Percentiles rank a stretch among this genome's conserved stretches.
Conservation (phyloP, 2,113 vertebrate species). For the Pelvicachromis taeniatus region DNA sequence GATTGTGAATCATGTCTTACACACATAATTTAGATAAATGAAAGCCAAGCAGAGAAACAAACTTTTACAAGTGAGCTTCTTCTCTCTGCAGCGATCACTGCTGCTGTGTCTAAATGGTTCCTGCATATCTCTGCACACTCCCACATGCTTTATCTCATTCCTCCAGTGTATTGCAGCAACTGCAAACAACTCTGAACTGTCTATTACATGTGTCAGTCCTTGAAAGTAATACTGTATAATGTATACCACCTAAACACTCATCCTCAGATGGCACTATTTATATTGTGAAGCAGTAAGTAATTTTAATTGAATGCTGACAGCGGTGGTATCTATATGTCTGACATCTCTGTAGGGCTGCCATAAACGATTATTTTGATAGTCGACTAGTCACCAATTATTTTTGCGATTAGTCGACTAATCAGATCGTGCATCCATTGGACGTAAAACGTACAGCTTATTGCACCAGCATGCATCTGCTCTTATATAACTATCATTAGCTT, state of each 20-base stretch:
- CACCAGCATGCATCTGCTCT: too few relatives aligned
- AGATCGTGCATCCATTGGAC: too few relatives aligned
- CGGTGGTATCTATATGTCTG: background rate
- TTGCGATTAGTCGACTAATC: too few relatives aligned
- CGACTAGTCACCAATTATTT: too few relatives aligned
- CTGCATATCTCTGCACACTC: slow-evolving; percentile 21
- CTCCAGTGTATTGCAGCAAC: background rate
- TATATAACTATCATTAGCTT: too few relatives aligned
- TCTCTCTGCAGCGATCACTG: background rate
- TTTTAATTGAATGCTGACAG: background rate
- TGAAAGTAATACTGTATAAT: background rate
- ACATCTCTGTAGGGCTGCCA: too few relatives aligned
- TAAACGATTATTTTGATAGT: too few relatives aligned
- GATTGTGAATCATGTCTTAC: background rate
- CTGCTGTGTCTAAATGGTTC: background rate
- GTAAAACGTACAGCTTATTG: too few relatives aligned
- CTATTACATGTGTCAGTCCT: background rate
- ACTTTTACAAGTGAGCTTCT: background rate
- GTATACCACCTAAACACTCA: background rate
- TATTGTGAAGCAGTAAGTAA: background rate
- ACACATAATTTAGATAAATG: background rate
- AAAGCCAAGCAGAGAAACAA: background rate
- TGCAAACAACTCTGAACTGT: background rate
- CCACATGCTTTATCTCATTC: slow-evolving; percentile 29
- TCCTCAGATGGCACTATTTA: background rate